Percentiles rank a stretch among this genome's conserved stretches.
These are phyloP conservation scores for Gymnoscopelus braueri DNA, from an alignment of 2,797 vertebrate genomes.

Conservation along the genomic window DNA sequence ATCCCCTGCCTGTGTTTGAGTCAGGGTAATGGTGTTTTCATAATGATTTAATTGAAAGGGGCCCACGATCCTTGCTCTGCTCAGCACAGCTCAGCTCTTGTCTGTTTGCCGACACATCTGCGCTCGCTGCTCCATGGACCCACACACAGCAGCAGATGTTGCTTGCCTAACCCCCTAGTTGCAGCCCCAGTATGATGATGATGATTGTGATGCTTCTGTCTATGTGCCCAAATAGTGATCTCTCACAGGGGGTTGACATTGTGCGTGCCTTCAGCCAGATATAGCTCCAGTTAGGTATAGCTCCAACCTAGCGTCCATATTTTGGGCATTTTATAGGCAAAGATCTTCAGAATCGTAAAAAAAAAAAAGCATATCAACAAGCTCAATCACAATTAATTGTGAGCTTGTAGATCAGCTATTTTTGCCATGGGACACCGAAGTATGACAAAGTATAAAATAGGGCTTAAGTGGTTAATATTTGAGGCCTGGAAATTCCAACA, in stretches of 20 bases:
- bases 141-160: constrained; percentile 18
- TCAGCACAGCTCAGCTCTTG: not conserved
- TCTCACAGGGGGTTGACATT: not conserved
- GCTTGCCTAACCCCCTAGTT: not conserved
- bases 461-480: no score
- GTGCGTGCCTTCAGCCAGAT: no score
- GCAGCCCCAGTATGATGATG: not conserved
- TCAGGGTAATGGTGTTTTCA: constrained; percentile 51
- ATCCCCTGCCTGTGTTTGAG: constrained; percentile 50
- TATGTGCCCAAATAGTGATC: not conserved
- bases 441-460: no score
- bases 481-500: not conserved
- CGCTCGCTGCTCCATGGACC: constrained; percentile 6
- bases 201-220: constrained; percentile 9
- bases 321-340: no score
- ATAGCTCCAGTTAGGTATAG: no score
- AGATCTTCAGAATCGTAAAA: no score
- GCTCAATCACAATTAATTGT: no score
- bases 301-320: no score
- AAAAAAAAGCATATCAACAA: no score
- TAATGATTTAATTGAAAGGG: constrained; percentile 54
- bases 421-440: no score
- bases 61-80: constrained; percentile 4
- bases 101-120: constrained; percentile 13
- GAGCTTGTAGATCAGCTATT: no score